Evolutionary conservation across 2,797 vertebrate species (phyloP).

Genomic region (Hemitrygon akajei): DNA sequence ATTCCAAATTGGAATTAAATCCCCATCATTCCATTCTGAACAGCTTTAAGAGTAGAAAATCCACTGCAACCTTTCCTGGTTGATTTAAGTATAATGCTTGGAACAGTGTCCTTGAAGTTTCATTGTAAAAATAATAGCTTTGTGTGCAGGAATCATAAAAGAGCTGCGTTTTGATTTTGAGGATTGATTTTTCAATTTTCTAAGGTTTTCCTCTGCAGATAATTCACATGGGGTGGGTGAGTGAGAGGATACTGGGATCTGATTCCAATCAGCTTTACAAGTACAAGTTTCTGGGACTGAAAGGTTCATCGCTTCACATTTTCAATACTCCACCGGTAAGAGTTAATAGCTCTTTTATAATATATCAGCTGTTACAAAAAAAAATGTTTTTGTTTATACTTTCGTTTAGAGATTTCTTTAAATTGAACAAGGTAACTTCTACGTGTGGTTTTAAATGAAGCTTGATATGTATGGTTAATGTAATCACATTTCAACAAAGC

Average conservation of each 20-base stretch:
- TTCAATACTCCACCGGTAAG: conserved; percentile 83
- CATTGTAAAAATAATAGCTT: conserved; percentile 27
- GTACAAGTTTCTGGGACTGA: conserved; percentile 82
- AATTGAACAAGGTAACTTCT: not conserved
- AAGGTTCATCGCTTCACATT: conserved; percentile 75
- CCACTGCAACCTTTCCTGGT: not conserved
- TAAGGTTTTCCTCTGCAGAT: conserved; percentile 62
- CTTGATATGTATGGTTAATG: not conserved
- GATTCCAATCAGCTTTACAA: conserved; percentile 55
- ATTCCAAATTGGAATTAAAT: not conserved
- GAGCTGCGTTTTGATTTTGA: conserved; percentile 19
- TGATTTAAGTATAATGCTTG: not conserved
- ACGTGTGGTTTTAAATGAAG: not conserved
- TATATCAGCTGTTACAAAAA: not conserved
- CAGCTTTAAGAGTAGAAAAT: not conserved
- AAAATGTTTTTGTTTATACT: not conserved
- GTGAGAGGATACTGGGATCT: conserved; percentile 65
- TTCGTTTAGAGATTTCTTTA: not conserved
- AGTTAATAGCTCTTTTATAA: conserved; percentile 21
- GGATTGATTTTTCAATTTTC: conserved; percentile 47
- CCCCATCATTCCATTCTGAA: not conserved
- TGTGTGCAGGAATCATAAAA: conserved; percentile 35
- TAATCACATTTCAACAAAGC: not conserved
- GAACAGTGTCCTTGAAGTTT: conserved; percentile 30
- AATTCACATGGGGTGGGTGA: conserved; percentile 86